Base-by-base conservation (phyloP, 2,113 vertebrate genomes). In the Pogona vitticeps region DNA sequence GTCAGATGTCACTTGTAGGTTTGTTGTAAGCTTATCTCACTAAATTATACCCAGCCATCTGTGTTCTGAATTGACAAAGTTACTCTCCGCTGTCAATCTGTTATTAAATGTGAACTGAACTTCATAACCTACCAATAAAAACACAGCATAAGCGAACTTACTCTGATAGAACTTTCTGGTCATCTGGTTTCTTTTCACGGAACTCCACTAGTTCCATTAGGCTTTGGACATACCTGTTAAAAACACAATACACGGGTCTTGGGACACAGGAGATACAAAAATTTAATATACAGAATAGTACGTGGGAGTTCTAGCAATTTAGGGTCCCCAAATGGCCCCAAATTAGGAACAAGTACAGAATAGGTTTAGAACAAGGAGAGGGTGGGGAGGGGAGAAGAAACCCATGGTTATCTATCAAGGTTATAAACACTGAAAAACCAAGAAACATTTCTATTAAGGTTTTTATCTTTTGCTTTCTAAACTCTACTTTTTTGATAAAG, bases 151-250 rank as follows among this genome's bases (percentile, higher is more conserved):
- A 0, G 79, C 80, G 68, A 86, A 79, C 98, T 97, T 97, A 99
- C 99, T 96, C 97, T 83, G 95, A 97, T 85, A 99, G 94, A 82
- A 97, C 95, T 82, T 97, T 97, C 83, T 98, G 98, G 92, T 99
- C 97, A 42, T 98, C 96, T 79, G 98, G 97, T 82, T 95, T 97
- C 93, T 97, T 97, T 85, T 98, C 98, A 90, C 98, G 95, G 92
- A 99, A 99, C 58, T 99, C 98, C 78, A 99, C 94, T 71, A 99
- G 91, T 72, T 99, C 99, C 95, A 97, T 95, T 86, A 99, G 94
- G 92, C 98, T 99, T 94, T 98, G 98, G 67, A 97, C 94, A 67
- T 97, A 97, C 97, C 97, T 97, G 61, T 85, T 79, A 75, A 10
- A 88, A 46, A 20, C 42, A 76, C 38, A 15, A 88, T 14, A 3